Base-by-base conservation (phyloP, 2,888 invertebrate species). In the Pammene aurita region DNA sequence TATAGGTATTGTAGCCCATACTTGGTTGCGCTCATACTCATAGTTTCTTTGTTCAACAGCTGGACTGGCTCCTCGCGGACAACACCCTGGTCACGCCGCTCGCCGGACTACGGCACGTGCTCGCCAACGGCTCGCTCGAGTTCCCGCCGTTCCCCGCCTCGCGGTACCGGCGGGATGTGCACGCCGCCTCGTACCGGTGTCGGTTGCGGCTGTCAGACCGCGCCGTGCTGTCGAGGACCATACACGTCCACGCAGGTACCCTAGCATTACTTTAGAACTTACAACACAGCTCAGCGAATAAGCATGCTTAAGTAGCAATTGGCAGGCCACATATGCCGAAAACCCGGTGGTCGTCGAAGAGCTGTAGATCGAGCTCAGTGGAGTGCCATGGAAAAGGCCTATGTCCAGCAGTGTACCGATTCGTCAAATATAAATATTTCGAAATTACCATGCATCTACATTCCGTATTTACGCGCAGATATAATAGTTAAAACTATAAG, bases 191-290 rank as follows among this genome's bases (percentile, higher is more conserved):
- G 70, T 98, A 98, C 93, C 94, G 97, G 82, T 95, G 94, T 73
- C 85, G 93, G 56, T 89, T 95, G 70, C 80, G 80, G 58, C 77
- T 89, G 16, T 80, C 78, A 48, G 92, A 90, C 0, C 87, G 84
- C 61, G 95, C 96, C 70, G 94, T 98, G 62, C 93, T 98, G 77
- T 97, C 98, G 78, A 95, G 96, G 77, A 96, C 96, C 84, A 96
- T 98, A 76, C 96, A 96, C 82, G 96, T 98, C 70, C 96, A 97
- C 88, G 97, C 97, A 81, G 97, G 98, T 98, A 92, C 94, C 94
- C 90, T 76, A 46, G 14, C 5, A n/a, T 1, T 14, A 14, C 7
- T 38, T 38, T 38, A 38, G 9, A 9, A 9, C 26, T 26, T 26
- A 26, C 4, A 4, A 26, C 26, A 26, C 26, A 2, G 26, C 26